Conservation (phyloP, 2,113 vertebrate genomes). For the Sander vitreus region DNA sequence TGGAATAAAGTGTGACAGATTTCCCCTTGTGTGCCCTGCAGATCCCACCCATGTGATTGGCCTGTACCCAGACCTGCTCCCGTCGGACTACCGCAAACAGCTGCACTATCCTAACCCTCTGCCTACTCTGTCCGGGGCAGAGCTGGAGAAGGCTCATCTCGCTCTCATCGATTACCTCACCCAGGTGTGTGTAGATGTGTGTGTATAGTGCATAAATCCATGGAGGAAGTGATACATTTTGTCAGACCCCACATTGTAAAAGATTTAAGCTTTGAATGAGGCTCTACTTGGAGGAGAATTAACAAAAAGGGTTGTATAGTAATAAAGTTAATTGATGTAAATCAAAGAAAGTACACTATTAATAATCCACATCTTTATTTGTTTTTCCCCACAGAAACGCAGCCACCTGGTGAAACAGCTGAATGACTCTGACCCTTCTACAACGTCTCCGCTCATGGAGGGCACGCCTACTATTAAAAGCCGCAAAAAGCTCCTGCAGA, state of each 20-base stretch:
- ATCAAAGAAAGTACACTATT: background rate
- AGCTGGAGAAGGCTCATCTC: conserved; percentile 96
- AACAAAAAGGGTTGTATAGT: background rate
- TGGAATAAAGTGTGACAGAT: background rate
- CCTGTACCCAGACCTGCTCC: conserved; percentile 96
- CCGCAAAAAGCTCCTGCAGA: conserved; percentile 96
- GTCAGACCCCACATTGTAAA: background rate
- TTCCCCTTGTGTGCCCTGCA: conserved; percentile 58
- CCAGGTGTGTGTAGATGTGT: conserved; percentile 81
- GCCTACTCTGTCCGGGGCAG: conserved; percentile 91
- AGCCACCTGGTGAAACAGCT: conserved; percentile 96
- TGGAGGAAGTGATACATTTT: background rate
- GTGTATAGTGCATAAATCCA: background rate
- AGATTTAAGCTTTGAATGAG: background rate
- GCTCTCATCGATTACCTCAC: conserved; percentile 98
- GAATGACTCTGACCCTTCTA: conserved; percentile 95
- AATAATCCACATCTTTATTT: background rate
- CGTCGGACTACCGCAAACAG: conserved; percentile 96
- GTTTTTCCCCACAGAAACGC: conserved; percentile 89
- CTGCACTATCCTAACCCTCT: conserved; percentile 96
- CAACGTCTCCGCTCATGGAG: conserved; percentile 95
- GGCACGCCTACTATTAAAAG: conserved; percentile 98
- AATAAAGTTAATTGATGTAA: background rate
- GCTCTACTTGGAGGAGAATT: background rate
- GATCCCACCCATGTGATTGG: conserved; percentile 99